These are phyloP conservation scores for Ylistrum balloti DNA, from an alignment of 1,140 invertebrate genomes.

Conservation along the genomic window DNA sequence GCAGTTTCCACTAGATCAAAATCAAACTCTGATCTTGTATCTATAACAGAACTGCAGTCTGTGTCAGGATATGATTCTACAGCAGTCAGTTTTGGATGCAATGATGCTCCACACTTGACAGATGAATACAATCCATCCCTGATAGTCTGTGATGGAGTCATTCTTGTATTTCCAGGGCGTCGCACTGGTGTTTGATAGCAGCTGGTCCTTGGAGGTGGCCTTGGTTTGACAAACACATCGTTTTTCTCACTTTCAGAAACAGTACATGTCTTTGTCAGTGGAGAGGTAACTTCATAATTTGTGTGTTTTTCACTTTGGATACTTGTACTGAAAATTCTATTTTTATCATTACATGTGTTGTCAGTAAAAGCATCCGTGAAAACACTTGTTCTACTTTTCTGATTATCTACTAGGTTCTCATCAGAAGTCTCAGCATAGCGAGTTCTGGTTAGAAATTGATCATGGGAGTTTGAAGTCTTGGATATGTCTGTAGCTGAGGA, in stretches of 20 bases:
- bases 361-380: neutral
- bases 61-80: neutral
- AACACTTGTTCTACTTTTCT: neutral
- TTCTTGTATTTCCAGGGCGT: neutral
- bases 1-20: neutral
- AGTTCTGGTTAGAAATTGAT: no score
- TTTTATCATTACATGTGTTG: neutral
- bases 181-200: neutral
- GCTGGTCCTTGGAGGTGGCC: neutral
- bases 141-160: neutral
- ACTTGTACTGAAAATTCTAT: neutral
- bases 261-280: neutral
- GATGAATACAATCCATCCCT: neutral
- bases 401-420: neutral
- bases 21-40: neutral
- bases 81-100: neutral
- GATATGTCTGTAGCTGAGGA: neutral
- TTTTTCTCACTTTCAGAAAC: neutral
- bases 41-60: conserved; percentile 12
- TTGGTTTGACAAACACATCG: conserved; percentile 12
- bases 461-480: neutral
- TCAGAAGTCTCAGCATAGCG: neutral
- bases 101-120: neutral
- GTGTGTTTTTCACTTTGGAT: neutral
- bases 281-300: neutral